phyloP scores from a whole-genome alignment of 2,113 vertebrate genomes.

The Hirundichthys speculiger region DNA sequence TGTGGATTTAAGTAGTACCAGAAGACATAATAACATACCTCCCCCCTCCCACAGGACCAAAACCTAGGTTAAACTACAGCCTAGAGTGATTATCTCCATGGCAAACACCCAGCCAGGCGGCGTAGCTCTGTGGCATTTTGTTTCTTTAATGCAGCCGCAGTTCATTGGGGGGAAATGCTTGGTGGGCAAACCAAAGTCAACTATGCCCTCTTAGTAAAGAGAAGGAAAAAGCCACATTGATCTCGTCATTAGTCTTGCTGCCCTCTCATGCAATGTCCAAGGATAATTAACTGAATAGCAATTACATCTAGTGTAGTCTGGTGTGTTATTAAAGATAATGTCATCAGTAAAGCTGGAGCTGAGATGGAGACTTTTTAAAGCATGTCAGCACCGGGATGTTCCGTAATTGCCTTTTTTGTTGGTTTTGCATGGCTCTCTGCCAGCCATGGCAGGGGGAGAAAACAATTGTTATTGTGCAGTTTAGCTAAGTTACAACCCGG shows the following conservation, averaged over 20 bases:
- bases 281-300: slow-evolving; percentile 75
- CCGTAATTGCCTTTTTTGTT: slow-evolving; percentile 50
- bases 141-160: slow-evolving; percentile 48
- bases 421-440: slow-evolving; percentile 43
- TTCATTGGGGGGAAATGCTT: slow-evolving; percentile 34
- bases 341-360: slow-evolving; percentile 63
- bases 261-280: slow-evolving; percentile 50
- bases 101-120: slow-evolving; percentile 24
- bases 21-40: slow-evolving; percentile 6
- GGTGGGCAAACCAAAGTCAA: slow-evolving; percentile 29
- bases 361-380: slow-evolving; percentile 65
- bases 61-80: slow-evolving; percentile 48
- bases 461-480: slow-evolving; percentile 52
- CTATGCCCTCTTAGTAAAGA: slow-evolving; percentile 21
- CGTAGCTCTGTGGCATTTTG: slow-evolving; percentile 24
- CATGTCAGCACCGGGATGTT: slow-evolving; percentile 62
- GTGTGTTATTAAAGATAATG: slow-evolving; percentile 76
- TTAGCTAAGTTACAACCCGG: slow-evolving; percentile 54
- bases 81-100: slow-evolving; percentile 38
- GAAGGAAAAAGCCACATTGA: slow-evolving; percentile 48
- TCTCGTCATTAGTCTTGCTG: slow-evolving; percentile 61
- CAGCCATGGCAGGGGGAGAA: slow-evolving; percentile 32
- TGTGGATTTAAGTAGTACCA: slow-evolving; percentile 43
- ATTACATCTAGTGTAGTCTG: slow-evolving; percentile 66
- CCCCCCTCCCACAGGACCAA: slow-evolving; percentile 8